Evolutionary conservation across 2,888 invertebrate species (phyloP).

Genomic region (Malachius bipustulatus): DNA sequence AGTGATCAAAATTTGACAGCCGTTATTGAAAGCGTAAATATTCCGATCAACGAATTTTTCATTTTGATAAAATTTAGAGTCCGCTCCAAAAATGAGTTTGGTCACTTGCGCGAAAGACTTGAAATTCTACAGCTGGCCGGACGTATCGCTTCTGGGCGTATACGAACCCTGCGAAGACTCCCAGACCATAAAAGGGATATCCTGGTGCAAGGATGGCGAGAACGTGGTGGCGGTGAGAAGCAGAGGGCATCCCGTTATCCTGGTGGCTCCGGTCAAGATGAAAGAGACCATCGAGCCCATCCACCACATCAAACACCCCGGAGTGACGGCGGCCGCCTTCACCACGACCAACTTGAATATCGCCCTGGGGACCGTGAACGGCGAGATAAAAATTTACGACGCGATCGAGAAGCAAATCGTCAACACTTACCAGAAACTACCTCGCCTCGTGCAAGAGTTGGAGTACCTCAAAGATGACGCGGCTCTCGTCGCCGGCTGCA

Average conservation of each 20-base stretch:
- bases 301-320: slow-evolving; percentile 14
- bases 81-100: slow-evolving; percentile 42
- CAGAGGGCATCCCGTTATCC: slow-evolving; percentile 22
- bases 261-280: slow-evolving; percentile 16
- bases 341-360: slow-evolving; percentile 23
- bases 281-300: slow-evolving; percentile 14
- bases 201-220: slow-evolving; percentile 29
- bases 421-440: slow-evolving; percentile 18
- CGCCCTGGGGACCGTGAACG: slow-evolving; percentile 24
- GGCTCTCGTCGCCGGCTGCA: slow-evolving; percentile 21
- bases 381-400: slow-evolving; percentile 25
- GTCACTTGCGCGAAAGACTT: slow-evolving; percentile 45
- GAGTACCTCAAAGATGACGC: slow-evolving; percentile 26
- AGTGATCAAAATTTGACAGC: too few relatives aligned
- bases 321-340: slow-evolving; percentile 18
- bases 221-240: slow-evolving; percentile 23
- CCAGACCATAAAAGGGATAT: slow-evolving; percentile 24
- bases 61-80: too few relatives aligned
- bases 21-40: too few relatives aligned
- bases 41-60: too few relatives aligned
- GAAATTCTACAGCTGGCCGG: slow-evolving; percentile 42
- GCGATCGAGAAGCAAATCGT: slow-evolving; percentile 18
- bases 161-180: slow-evolving; percentile 22
- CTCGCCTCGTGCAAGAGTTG: slow-evolving; percentile 23
- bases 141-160: slow-evolving; percentile 30